Evolutionary conservation across 1,140 invertebrate genomes (phyloP).

Genomic region (Kradibia gibbosae): DNA sequence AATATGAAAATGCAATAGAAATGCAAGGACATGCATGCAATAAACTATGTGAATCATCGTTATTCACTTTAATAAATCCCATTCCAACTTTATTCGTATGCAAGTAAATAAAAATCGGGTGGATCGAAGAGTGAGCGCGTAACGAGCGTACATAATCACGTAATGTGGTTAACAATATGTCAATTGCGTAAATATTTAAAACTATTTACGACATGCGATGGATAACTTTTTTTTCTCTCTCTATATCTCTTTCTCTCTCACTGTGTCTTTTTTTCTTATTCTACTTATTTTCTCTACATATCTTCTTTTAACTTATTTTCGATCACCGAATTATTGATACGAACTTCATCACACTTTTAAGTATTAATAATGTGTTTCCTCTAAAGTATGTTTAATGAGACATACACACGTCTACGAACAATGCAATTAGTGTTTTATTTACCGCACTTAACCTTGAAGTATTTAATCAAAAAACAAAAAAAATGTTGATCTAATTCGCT

Average conservation of each 20-base stretch:
- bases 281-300: too few relatives aligned
- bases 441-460: conserved; percentile 42
- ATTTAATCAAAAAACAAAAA: conserved; percentile 44
- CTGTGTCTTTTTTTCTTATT: too few relatives aligned
- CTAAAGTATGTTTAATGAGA: conserved; percentile 11
- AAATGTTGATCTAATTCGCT: conserved; percentile 31
- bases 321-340: conserved; percentile 43
- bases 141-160: conserved; percentile 70
- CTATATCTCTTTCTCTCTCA: not conserved
- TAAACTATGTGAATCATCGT: conserved; percentile 51
- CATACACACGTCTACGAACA: not conserved
- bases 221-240: conserved; percentile 15
- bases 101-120: conserved; percentile 17
- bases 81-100: conserved; percentile 59
- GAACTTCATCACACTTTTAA: conserved; percentile 17
- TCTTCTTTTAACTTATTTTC: not conserved
- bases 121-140: conserved; percentile 51
- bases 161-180: conserved; percentile 70
- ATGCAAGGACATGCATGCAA: not conserved
- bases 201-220: conserved; percentile 69
- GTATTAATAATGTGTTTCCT: conserved; percentile 7
- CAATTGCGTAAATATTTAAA: conserved; percentile 72
- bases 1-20: not conserved
- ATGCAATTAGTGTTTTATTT: conserved; percentile 28
- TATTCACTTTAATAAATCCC: conserved; percentile 63